These are phyloP conservation scores for Donacobius atricapilla DNA, from an alignment of 2,113 vertebrate species.

Conservation along the genomic window DNA sequence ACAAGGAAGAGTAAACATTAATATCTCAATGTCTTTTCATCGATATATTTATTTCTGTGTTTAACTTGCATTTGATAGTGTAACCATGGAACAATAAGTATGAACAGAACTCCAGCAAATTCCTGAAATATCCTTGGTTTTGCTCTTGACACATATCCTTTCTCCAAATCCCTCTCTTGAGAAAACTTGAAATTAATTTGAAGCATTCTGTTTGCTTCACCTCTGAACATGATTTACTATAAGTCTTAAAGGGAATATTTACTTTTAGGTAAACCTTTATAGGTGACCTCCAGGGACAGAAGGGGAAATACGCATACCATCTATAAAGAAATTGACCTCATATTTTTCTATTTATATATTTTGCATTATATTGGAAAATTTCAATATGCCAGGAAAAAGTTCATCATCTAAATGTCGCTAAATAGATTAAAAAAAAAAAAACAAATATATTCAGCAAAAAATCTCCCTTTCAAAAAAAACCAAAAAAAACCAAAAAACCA, in stretches of 20 bases:
- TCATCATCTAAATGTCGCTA: neutral
- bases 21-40: neutral
- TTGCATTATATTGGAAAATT: neutral
- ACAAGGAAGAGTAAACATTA: neutral
- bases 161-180: neutral
- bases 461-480: neutral
- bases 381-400: neutral
- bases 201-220: neutral
- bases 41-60: neutral
- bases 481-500: too few relatives aligned
- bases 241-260: neutral
- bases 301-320: neutral
- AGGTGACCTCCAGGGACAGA: neutral
- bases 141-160: neutral
- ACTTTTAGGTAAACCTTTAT: neutral
- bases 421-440: neutral
- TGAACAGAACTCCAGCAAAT: neutral
- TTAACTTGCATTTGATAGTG: neutral
- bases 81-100: accelerated
- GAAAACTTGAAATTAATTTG: neutral
- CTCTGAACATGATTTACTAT: neutral
- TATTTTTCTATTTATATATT: neutral
- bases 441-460: neutral
- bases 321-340: neutral
- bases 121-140: neutral